Evolutionary conservation across 2,113 vertebrate species (phyloP), one percentile per base, ranked within the genome.

Genomic region (Oenanthe oenanthe): DNA sequence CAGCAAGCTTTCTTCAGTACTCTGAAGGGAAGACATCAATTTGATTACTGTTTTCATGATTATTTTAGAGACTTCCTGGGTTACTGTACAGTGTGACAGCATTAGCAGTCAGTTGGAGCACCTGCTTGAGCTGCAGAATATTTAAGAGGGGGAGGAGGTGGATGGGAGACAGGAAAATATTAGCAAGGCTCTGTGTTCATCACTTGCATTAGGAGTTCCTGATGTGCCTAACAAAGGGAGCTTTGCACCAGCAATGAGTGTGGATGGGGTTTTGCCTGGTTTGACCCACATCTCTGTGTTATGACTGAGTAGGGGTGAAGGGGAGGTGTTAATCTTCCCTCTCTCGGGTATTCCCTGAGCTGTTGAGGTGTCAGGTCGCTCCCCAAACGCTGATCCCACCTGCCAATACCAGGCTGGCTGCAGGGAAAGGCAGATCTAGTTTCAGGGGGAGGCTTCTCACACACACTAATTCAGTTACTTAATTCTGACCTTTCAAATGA

Each of bases 401-500:
- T 90, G 83, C 81, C 65, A 91, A 29, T 88, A 66, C 18, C 54
- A 75, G 62, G 36, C 84, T 89, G 8, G 3, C 50, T 79, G 92
- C 71, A 83, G 70, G 84, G 89, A 93, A 61, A 79, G 75, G 91
- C 88, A 79, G 94, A 92, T 97, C 78, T 58, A 19, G 63, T 96
- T 93, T 96, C 94, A 85, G 54, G 60, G 50, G 26, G 63, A 80
- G 74, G 63, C 47, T 92, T 95, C 81, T 91, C 74, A 76, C 74
- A 51, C 62, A 32, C 66, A 20, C 50, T 78, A 70, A 62, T 76
- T 94, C 2, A 5, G 25, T 95, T 94, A 71, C 78, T 95, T 89
- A 96, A 95, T 94, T 91, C 78, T 89, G 87, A 93, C 87, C 93
- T 96, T 95, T 92, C 56, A 91, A 83, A 88, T 71, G 78, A 88